These are phyloP conservation scores for Cryptocephalus moraei DNA, from an alignment of 2,888 invertebrate species.

Conservation along the genomic window DNA sequence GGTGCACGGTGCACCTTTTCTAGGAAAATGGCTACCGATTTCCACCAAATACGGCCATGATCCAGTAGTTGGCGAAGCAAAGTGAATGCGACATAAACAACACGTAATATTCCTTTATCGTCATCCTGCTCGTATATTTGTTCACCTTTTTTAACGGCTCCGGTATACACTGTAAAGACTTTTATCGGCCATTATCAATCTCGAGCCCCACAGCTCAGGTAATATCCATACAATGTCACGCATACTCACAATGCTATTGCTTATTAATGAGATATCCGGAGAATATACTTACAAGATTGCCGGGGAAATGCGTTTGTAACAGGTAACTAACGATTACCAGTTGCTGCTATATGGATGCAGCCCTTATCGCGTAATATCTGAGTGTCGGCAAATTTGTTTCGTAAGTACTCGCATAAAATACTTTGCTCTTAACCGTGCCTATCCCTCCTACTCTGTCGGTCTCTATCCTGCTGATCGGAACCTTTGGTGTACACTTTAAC, in stretches of 20 bases:
- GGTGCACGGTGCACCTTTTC: too few relatives aligned
- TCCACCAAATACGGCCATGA: constrained; percentile 6
- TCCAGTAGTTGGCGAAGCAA: background rate
- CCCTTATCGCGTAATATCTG: constrained; percentile 10
- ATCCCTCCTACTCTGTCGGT: too few relatives aligned
- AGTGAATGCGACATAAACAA: constrained; percentile 5
- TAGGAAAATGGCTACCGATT: too few relatives aligned
- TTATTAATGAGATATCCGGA: constrained; percentile 35
- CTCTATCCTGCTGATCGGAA: too few relatives aligned
- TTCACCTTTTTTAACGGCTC: constrained; percentile 18
- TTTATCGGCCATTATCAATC: constrained; percentile 32
- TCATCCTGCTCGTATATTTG: constrained; percentile 16
- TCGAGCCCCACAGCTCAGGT: constrained; percentile 26
- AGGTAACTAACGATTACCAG: constrained; percentile 21
- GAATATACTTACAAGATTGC: constrained; percentile 19
- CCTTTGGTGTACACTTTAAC: too few relatives aligned
- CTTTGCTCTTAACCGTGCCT: too few relatives aligned
- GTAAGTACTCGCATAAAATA: background rate
- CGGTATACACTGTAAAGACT: constrained; percentile 19
- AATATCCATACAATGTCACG: constrained; percentile 40
- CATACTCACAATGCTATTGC: constrained; percentile 35
- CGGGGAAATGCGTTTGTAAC: constrained; percentile 23
- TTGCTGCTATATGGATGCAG: constrained; percentile 18
- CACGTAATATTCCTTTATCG: constrained; percentile 16
- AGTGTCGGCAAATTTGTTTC: constrained; percentile 15